Conservation (phyloP, 2,113 vertebrate species). For the Gavialis gangeticus region DNA sequence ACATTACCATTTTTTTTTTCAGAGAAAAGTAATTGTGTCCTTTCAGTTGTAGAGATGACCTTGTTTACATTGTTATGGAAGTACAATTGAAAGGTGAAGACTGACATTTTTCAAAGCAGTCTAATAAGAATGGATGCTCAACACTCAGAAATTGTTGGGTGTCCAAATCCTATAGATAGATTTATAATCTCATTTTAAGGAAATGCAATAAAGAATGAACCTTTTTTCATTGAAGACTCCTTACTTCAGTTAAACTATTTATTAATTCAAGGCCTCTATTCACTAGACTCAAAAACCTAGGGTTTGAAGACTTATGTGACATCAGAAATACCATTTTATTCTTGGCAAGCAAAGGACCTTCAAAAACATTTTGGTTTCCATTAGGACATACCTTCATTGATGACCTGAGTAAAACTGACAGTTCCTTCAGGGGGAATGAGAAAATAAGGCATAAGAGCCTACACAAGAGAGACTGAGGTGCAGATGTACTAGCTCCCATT, state of each 20-base stretch:
- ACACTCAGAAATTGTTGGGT: background rate
- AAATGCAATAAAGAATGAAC: no score
- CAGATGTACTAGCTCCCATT: background rate
- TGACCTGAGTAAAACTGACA: background rate
- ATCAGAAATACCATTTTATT: background rate
- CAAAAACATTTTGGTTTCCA: fast-evolving
- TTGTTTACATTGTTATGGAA: background rate
- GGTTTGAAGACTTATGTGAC: background rate
- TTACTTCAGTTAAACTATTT: no score
- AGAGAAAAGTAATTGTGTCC: fast-evolving
- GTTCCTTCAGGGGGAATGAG: background rate
- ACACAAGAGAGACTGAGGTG: background rate
- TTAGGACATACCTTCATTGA: background rate
- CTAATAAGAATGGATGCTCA: background rate
- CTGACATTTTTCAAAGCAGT: slow-evolving; percentile 18
- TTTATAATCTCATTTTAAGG: background rate
- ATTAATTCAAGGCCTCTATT: background rate
- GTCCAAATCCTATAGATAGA: background rate
- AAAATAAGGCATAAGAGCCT: background rate
- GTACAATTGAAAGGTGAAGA: background rate
- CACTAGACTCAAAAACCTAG: background rate
- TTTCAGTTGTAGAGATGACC: background rate
- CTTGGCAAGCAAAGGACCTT: background rate
- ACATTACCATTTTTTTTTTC: background rate
- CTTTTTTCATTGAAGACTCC: no score